Evolutionary conservation across 1,140 invertebrate genomes (phyloP).

Genomic region (Condylostylus longicornis): DNA sequence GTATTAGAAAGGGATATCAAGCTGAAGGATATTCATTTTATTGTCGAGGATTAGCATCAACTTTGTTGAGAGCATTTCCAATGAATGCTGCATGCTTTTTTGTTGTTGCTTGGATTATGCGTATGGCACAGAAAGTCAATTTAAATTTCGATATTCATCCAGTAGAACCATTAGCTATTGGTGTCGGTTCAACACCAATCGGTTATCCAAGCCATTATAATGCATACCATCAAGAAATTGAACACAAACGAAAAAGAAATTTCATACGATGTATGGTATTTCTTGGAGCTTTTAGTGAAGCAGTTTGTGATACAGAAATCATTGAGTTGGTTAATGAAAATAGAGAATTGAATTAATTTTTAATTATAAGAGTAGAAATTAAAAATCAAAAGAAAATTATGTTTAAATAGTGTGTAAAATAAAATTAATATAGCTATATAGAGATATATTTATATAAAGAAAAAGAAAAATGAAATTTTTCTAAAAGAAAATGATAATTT

Average conservation of each 20-base stretch:
- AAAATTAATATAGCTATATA: too few species aligned
- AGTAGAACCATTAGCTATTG: too few species aligned
- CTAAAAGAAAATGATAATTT: too few species aligned
- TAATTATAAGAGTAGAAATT: too few species aligned
- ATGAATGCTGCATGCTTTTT: conserved; percentile 84
- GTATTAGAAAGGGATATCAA: conserved; percentile 48
- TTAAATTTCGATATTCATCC: conserved; percentile 12
- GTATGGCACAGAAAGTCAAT: conserved; percentile 13
- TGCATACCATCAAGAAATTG: conserved; percentile 4
- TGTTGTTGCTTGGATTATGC: conserved; percentile 61
- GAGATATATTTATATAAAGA: too few species aligned
- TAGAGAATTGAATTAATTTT: too few species aligned
- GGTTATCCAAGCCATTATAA: too few species aligned
- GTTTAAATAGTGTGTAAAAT: too few species aligned
- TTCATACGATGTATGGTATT: conserved; percentile 20
- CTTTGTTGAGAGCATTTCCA: conserved; percentile 72
- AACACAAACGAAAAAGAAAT: neutral
- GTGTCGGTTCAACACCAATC: too few species aligned
- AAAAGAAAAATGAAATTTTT: too few species aligned
- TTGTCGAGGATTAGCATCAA: conserved; percentile 55
- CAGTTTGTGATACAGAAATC: conserved; percentile 18
- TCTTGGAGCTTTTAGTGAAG: conserved; percentile 28
- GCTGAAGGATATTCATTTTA: conserved; percentile 54
- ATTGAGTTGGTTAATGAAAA: conserved; percentile 8
- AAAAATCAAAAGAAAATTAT: too few species aligned